Conservation (phyloP, 2,797 vertebrate genomes). For the Orestias chungarensis region DNA sequence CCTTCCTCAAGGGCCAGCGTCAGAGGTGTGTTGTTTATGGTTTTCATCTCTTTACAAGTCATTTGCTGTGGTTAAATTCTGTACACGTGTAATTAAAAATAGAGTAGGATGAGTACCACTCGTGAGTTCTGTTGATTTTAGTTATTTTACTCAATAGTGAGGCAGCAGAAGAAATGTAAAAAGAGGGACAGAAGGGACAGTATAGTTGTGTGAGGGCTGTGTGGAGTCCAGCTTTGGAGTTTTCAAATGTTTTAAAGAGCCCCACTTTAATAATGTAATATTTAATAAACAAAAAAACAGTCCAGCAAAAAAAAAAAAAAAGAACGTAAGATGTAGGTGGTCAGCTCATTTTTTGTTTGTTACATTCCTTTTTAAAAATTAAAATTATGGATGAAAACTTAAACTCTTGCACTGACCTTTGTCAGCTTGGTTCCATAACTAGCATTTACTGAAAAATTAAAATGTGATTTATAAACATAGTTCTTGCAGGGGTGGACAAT, state of each 20-base stretch:
- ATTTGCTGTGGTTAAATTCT: slow-evolving; percentile 26
- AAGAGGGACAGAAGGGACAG: slow-evolving; percentile 6
- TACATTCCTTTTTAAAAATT: not conserved
- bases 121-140: slow-evolving; percentile 57
- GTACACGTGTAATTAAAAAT: slow-evolving; percentile 72
- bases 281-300: slow-evolving; percentile 33
- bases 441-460: not conserved
- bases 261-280: slow-evolving; percentile 38
- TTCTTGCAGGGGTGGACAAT: not conserved
- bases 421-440: not conserved
- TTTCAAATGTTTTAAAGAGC: slow-evolving; percentile 47
- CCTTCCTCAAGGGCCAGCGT: slow-evolving; percentile 76
- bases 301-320: too few relatives aligned
- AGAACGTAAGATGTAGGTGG: not conserved
- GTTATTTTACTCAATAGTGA: slow-evolving; percentile 44
- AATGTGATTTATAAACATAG: not conserved
- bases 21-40: slow-evolving; percentile 69
- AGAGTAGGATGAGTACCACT: slow-evolving; percentile 63
- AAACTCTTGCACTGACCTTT: too few relatives aligned
- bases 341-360: too few relatives aligned
- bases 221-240: slow-evolving; percentile 23
- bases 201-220: slow-evolving; percentile 20
- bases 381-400: too few relatives aligned
- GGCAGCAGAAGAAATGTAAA: slow-evolving; percentile 21
- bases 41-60: slow-evolving; percentile 7